These are phyloP conservation scores for Cheilosia soror DNA, from an alignment of 2,888 invertebrate genomes.

Conservation along the genomic window DNA sequence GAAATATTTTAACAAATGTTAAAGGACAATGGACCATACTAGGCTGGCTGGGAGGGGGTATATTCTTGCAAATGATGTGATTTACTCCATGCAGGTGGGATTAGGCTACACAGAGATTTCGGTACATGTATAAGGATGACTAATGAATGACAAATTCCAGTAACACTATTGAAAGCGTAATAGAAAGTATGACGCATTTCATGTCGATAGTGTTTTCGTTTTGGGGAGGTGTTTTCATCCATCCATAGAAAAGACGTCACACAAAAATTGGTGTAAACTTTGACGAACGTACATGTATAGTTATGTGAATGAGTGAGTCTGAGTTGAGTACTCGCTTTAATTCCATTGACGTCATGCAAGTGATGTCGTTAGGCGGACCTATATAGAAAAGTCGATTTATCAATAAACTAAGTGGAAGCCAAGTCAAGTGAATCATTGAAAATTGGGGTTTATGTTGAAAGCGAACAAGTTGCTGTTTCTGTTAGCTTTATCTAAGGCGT, in stretches of 20 bases:
- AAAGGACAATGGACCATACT: not conserved
- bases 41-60: no score
- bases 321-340: not conserved
- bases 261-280: not conserved
- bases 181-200: constrained; percentile 24
- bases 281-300: not conserved
- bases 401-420: not conserved
- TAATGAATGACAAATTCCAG: constrained; percentile 20
- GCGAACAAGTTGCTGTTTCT: no score
- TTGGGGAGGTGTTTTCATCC: not conserved
- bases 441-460: not conserved
- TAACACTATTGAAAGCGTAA: not conserved
- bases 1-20: not conserved
- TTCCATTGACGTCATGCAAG: constrained; percentile 10
- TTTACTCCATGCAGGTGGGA: constrained; percentile 26
- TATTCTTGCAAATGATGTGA: not conserved
- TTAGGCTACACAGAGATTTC: not conserved
- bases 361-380: not conserved
- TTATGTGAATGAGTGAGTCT: not conserved
- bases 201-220: not conserved
- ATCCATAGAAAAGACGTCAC: constrained; percentile 28
- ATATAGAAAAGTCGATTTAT: not conserved
- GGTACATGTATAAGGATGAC: constrained; percentile 4
- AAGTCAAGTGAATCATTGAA: not conserved
- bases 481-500: no score